phyloP scores from a whole-genome alignment of 2,888 invertebrate genomes.

The Gymnoscelis rufifasciata region DNA sequence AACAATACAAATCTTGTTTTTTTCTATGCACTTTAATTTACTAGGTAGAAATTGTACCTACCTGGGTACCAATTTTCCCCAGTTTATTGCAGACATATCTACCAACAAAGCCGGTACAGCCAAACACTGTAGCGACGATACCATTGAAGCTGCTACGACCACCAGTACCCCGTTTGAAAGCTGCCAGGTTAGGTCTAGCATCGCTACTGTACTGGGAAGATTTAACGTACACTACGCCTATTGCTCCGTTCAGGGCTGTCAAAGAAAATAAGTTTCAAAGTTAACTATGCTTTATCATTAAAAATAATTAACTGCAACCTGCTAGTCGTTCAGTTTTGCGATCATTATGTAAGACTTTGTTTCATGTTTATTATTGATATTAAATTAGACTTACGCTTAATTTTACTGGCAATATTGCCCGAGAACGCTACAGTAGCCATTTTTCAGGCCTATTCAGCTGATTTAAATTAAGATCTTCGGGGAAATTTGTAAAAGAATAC shows the following conservation, averaged over 20 bases:
- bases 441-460: slow-evolving; percentile 41
- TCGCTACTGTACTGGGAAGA: slow-evolving; percentile 77
- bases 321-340: slow-evolving; percentile 4
- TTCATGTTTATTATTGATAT: slow-evolving; percentile 18
- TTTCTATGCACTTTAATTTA: too few species aligned
- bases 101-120: slow-evolving; percentile 93
- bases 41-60: slow-evolving; percentile 39
- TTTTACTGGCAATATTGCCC: slow-evolving; percentile 57
- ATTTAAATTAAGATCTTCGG: too few species aligned
- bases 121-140: slow-evolving; percentile 98
- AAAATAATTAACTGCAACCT: slow-evolving; percentile 5
- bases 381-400: slow-evolving; percentile 53
- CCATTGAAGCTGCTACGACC: slow-evolving; percentile 98
- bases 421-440: slow-evolving; percentile 67
- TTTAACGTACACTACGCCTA: slow-evolving; percentile 69
- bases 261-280: slow-evolving; percentile 16
- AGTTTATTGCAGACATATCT: slow-evolving; percentile 92
- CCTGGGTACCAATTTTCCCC: slow-evolving; percentile 92
- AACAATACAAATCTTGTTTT: too few species aligned
- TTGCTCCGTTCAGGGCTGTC: slow-evolving; percentile 60
- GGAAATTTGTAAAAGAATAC: too few species aligned
- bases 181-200: slow-evolving; percentile 78
- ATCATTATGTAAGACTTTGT: slow-evolving; percentile 62
- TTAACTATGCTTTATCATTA: not conserved
- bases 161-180: slow-evolving; percentile 90